These are phyloP conservation scores for Sternarchorhynchus goeldii DNA, from an alignment of 2,797 vertebrate species.

Conservation along the genomic window DNA sequence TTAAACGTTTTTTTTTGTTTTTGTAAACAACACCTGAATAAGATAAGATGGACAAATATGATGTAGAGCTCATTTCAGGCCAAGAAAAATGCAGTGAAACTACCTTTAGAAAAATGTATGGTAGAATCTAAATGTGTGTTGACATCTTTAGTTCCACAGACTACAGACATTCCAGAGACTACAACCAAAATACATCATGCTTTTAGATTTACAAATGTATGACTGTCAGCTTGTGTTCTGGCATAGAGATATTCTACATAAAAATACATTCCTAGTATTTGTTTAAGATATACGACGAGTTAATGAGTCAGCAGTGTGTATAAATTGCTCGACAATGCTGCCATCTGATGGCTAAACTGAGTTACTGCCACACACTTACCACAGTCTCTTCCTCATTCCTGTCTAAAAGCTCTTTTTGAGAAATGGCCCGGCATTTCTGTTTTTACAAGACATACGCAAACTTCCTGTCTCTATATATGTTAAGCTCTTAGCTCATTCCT, in stretches of 20 bases:
- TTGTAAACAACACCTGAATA: neutral
- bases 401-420: neutral
- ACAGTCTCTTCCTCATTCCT: neutral
- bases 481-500: no score
- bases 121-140: neutral
- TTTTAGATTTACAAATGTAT: neutral
- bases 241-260: neutral
- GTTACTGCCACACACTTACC: neutral
- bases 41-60: neutral
- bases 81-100: neutral
- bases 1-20: neutral
- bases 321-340: slow-evolving; percentile 1
- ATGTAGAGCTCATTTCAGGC: neutral
- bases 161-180: neutral
- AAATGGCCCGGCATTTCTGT: no score
- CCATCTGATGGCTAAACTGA: slow-evolving; percentile 32
- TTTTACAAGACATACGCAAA: no score
- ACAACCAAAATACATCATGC: neutral
- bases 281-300: slow-evolving; percentile 21
- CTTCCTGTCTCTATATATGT: no score
- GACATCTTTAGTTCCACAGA: neutral
- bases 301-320: slow-evolving; percentile 34
- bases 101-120: neutral
- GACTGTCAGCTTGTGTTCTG: neutral
- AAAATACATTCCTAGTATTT: neutral